phyloP scores from a whole-genome alignment of 1,140 invertebrate species.

The Marisa cornuarietis region DNA sequence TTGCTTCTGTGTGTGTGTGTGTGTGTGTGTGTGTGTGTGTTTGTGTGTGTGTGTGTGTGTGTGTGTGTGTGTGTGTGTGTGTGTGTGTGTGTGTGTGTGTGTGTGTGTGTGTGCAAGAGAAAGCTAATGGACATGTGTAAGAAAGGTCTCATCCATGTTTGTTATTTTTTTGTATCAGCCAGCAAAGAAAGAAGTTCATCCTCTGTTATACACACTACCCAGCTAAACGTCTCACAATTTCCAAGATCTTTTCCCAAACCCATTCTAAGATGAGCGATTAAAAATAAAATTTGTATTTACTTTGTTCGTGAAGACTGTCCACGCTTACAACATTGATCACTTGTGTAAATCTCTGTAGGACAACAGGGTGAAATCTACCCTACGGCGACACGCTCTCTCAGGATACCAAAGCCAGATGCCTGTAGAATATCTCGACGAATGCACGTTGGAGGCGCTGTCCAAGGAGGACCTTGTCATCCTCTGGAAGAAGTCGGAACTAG shows the following conservation, averaged over 20 bases:
- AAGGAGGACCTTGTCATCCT: slow-evolving; percentile 57
- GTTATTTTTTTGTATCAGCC: no score
- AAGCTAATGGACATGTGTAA: neutral
- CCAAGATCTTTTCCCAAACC: no score
- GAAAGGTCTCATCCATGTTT: no score
- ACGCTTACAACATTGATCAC: no score
- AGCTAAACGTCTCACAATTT: no score
- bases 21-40: neutral
- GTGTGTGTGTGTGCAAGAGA: neutral
- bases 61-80: neutral
- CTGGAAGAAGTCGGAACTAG: slow-evolving; percentile 60
- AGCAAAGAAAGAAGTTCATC: no score
- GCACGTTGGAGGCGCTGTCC: slow-evolving; percentile 54
- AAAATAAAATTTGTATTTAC: no score
- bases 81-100: neutral
- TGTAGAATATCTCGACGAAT: slow-evolving; percentile 46
- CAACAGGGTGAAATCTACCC: slow-evolving; percentile 56
- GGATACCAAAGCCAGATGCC: slow-evolving; percentile 40
- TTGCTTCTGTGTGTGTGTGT: neutral
- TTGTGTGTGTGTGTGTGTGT: neutral
- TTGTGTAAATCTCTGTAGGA: slow-evolving; percentile 32
- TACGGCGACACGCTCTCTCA: slow-evolving; percentile 50
- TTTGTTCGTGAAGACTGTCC: no score
- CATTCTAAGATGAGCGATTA: no score
- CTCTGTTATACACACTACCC: no score